These are phyloP conservation scores for Phylloscopus whistleri DNA, from an alignment of 2,113 vertebrate species.

Conservation along the genomic window DNA sequence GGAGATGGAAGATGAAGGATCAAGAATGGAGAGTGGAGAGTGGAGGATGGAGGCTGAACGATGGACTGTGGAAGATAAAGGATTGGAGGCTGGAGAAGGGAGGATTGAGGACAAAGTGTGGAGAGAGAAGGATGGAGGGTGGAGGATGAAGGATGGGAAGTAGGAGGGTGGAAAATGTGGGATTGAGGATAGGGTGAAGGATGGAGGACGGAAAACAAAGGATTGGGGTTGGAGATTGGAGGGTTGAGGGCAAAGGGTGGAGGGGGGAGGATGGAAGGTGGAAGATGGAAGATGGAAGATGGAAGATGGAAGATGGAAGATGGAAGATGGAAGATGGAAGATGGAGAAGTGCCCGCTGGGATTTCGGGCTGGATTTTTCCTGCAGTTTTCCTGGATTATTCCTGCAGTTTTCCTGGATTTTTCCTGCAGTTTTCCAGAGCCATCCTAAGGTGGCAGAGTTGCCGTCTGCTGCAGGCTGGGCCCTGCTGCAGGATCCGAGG, in stretches of 20 bases:
- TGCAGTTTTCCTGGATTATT: no score
- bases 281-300: no score
- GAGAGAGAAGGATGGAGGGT: no score
- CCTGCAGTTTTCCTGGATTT: slow-evolving; percentile 60
- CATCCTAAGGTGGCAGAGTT: slow-evolving; percentile 61
- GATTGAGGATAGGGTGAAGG: accelerated
- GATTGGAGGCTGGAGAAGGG: accelerated
- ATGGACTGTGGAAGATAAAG: neutral
- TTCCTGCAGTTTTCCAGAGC: slow-evolving; percentile 57
- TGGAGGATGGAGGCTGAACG: no score
- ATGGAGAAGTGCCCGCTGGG: accelerated
- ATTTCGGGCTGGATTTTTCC: neutral
- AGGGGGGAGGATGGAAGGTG: accelerated
- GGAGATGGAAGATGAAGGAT: accelerated
- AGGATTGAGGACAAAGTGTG: neutral
- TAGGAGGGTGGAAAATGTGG: accelerated
- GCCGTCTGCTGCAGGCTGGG: slow-evolving; percentile 42
- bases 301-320: no score
- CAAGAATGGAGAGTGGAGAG: accelerated
- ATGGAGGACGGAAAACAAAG: accelerated
- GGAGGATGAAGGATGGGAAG: neutral
- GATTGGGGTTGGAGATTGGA: accelerated
- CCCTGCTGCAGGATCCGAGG: neutral
- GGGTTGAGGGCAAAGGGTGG: no score
- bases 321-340: no score